Base-by-base conservation (phyloP, 2,888 invertebrate genomes). In the Drosophila percnosoma region DNA sequence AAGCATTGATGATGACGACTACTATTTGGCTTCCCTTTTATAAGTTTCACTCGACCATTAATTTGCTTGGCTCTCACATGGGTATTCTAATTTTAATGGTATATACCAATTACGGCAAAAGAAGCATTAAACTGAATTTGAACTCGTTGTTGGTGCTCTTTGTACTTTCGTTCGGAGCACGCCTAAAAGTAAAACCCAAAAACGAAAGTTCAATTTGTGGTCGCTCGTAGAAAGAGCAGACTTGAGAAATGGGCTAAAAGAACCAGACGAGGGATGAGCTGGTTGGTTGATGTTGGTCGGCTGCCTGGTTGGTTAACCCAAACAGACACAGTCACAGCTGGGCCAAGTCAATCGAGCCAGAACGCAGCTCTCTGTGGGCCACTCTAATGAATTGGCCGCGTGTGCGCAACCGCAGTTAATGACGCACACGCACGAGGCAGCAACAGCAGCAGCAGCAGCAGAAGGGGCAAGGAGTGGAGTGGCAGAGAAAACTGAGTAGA, bases 341-440 rank as follows among this genome's bases (percentile, higher is more conserved):
- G 67, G 68, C 68, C 64, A 68, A 78, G 68, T 51, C 75, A 54
- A 76, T 62, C 74, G 34, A 63, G 74, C 68, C 68, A 75, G 80
- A 77, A 73, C 73, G 62, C n/a, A 29, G 18, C 51, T n/a, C 27
- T 18, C 38, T 64, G 66, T 45, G 62, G 36, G 27, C 36, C 4
- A 7, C 48, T 60, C 69, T 82, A 82, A 85, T 85, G 82, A 83
- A 83, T 83, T 83, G 78, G 78, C 78, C 76, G 83, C 81, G 69
- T 87, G 83, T 70, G 76, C 73, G 74, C 82, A 78, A 75, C 85
- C 87, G 76, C 90, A 90, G 89, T 87, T 89, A 90, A 87, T 87
- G 90, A 90, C 74, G 76, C 73, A 63, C 80, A 87, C 82, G 84
- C 89, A 78, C 83, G 63, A 61, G 53, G 65, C 42, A 64, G 49